These are phyloP conservation scores for Synanthedon andrenaeformis DNA, from an alignment of 2,888 invertebrate genomes.

Conservation along the genomic window DNA sequence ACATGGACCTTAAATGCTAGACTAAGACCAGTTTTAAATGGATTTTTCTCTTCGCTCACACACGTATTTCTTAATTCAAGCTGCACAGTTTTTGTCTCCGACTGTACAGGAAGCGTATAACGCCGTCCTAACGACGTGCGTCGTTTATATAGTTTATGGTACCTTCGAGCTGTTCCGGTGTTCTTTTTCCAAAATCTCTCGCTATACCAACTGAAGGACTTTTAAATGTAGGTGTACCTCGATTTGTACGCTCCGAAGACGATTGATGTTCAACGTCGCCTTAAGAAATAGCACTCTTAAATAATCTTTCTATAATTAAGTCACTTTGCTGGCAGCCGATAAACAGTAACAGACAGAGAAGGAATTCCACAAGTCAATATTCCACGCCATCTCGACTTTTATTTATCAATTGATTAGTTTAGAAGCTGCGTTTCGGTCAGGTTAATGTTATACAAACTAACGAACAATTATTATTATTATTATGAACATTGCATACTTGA, in stretches of 20 bases:
- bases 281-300: slow-evolving; percentile 24
- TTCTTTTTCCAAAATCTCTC: slow-evolving; percentile 61
- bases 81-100: neutral
- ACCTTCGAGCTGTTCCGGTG: slow-evolving; percentile 49
- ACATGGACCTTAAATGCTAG: slow-evolving; percentile 4
- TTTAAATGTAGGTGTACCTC: slow-evolving; percentile 55
- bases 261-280: slow-evolving; percentile 48
- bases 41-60: slow-evolving; percentile 19
- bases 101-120: neutral
- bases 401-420: too few species aligned
- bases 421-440: too few species aligned
- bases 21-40: slow-evolving; percentile 25
- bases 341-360: too few species aligned
- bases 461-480: too few species aligned
- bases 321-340: neutral
- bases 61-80: neutral
- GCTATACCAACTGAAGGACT: slow-evolving; percentile 51
- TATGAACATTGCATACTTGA: too few species aligned
- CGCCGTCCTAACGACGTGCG: neutral
- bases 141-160: slow-evolving; percentile 11
- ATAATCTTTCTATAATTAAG: neutral
- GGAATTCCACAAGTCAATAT: too few species aligned
- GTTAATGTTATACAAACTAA: too few species aligned
- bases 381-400: too few species aligned
- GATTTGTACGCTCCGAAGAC: slow-evolving; percentile 32